Conservation (phyloP, 2,888 invertebrate genomes). For the Drosophila borborema region DNA sequence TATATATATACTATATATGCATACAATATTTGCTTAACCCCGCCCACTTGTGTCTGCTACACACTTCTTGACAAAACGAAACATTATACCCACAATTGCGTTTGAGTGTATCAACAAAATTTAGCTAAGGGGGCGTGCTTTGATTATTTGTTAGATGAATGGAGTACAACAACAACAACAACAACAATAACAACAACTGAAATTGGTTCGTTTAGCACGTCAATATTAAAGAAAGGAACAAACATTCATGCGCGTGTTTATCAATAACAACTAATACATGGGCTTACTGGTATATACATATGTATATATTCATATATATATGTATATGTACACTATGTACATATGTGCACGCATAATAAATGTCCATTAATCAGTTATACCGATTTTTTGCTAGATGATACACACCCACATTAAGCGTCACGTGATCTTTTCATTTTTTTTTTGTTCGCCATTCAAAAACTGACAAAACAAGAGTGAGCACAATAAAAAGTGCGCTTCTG, state of each 20-base stretch:
- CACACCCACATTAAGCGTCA: constrained; percentile 22
- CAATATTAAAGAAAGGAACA: constrained; percentile 40
- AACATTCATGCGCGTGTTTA: constrained; percentile 9
- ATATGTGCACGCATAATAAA: constrained; percentile 11
- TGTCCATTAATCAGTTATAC: constrained; percentile 13
- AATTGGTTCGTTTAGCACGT: constrained; percentile 52
- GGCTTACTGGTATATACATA: not conserved
- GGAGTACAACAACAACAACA: constrained; percentile 1
- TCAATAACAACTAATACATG: not conserved
- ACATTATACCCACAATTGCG: not conserved
- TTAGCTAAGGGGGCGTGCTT: constrained; percentile 17
- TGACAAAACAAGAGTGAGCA: not conserved
- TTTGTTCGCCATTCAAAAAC: not conserved
- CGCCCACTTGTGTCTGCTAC: not conserved
- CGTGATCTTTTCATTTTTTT: constrained; percentile 18
- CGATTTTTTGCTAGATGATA: not conserved
- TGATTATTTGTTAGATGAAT: constrained; percentile 10
- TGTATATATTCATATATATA: not conserved
- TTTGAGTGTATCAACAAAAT: not conserved
- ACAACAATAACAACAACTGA: not conserved
- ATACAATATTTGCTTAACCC: not conserved
- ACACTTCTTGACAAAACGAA: not conserved
- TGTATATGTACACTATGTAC: not conserved
- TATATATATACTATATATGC: too few species aligned
- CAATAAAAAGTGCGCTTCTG: not conserved